Evolutionary conservation across 2,888 invertebrate species (phyloP), one percentile per base, ranked within the genome.

Genomic region (Acleris cristana): DNA sequence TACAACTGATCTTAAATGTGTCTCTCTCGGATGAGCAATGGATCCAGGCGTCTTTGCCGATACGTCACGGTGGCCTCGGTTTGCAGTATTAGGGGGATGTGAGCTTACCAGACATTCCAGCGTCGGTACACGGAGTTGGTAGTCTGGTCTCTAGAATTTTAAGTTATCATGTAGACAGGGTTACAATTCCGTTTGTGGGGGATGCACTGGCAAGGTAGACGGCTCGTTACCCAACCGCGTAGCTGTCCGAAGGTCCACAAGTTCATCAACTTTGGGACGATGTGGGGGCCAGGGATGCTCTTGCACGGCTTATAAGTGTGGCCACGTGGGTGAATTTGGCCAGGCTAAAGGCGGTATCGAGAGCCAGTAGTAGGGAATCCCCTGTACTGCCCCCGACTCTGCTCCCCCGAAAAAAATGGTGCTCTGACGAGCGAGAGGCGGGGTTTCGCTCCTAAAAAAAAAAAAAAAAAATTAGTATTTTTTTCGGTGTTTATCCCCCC

Each of bases 61-160:
- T 61, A 5, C 52, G 61, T 3, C n/a, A 61, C 53, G 61, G 61
- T 16, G 61, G 61, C 18, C 12, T 62, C 16, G 61, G 54, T 16
- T 8, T 55, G 18, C 54, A 34, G 30, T 30, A 34, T n/a, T n/a
- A 10, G 34, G 16, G 54, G 34, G 54, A 55, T 30, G 54, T 34
- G 19, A 10, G 54, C 34, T 18, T 55, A 10, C 30, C 54, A 3
- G 54, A 18, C 18, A 34, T 34, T 18, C 18, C 34, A 14, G 53
- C 53, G 3, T 53, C 53, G 4, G 53, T 26, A 21, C 16, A 21
- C n/a, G 53, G 53, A 10, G 49, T 49, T n/a, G 7, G 8, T 49
- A 19, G 7, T 18, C 19, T 49, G 5, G 19, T 49, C 18, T 18
- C 18, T 49, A 18, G 18, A 49, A 49, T 49, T 18, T 49, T 49